Evolutionary conservation across 2,113 vertebrate genomes (phyloP).

Genomic region (Lonchura striata): DNA sequence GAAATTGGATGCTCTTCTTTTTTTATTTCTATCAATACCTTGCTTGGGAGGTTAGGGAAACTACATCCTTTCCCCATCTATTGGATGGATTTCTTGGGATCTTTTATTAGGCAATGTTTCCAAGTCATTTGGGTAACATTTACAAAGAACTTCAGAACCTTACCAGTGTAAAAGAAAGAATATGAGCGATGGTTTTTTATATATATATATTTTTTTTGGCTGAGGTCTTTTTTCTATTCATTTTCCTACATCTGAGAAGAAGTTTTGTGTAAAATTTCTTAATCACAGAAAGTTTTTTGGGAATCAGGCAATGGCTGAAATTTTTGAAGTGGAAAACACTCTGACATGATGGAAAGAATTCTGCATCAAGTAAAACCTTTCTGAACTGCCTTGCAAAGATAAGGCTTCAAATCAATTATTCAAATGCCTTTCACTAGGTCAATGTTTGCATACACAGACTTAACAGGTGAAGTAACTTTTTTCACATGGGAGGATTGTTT

Average conservation of each 20-base stretch:
- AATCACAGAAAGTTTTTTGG: background rate
- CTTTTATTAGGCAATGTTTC: background rate
- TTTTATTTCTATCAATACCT: background rate
- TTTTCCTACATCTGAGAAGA: background rate
- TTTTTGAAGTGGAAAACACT: background rate
- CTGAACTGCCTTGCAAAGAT: background rate
- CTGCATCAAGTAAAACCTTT: background rate
- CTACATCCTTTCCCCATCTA: background rate
- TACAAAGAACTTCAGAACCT: background rate
- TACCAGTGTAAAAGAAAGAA: background rate
- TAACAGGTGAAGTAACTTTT: background rate
- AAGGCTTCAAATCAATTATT: background rate
- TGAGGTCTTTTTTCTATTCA: background rate
- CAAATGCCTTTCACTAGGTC: background rate
- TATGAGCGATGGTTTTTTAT: background rate
- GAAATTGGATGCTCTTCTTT: background rate
- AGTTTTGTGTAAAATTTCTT: background rate
- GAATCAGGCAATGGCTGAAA: background rate
- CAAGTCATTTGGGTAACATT: background rate
- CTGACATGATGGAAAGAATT: background rate
- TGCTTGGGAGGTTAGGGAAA: background rate
- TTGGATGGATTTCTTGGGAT: background rate
- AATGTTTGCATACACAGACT: background rate
- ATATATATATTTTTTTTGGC: accelerated
- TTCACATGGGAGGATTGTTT: background rate